Conservation (phyloP, 2,113 vertebrate species). For the Saguinus midas region DNA sequence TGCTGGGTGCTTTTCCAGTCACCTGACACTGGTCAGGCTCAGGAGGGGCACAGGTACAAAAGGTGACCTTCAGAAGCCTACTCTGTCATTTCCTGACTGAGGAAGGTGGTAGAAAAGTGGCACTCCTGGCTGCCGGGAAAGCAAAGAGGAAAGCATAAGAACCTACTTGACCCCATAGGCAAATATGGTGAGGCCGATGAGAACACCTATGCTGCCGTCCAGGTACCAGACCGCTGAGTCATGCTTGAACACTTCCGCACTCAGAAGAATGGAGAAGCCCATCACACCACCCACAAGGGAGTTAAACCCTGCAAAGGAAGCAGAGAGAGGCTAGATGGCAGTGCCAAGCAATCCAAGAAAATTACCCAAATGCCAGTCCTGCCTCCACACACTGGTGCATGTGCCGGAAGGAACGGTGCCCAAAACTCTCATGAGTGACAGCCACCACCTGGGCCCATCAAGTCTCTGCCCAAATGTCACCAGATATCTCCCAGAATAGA, state of each 20-base stretch:
- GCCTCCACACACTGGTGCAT: not conserved
- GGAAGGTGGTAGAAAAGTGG: not conserved
- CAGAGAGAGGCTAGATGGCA: slow-evolving; percentile 1
- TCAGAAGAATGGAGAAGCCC: slow-evolving; percentile 98
- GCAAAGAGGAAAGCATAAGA: not conserved
- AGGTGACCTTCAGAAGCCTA: not conserved
- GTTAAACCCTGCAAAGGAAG: slow-evolving; percentile 90
- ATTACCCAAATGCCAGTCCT: not conserved
- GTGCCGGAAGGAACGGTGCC: not conserved
- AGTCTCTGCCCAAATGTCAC: not conserved
- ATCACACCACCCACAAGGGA: slow-evolving; percentile 96
- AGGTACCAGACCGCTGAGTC: slow-evolving; percentile 94
- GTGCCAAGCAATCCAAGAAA: not conserved
- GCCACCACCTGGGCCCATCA: not conserved
- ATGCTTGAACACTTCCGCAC: slow-evolving; percentile 95
- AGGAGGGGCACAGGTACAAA: not conserved
- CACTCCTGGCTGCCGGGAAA: too few species aligned
- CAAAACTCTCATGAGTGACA: not conserved
- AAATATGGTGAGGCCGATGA: slow-evolving; percentile 97
- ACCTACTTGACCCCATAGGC: slow-evolving; percentile 97
- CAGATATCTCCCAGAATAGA: not conserved
- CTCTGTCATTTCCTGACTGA: not conserved
- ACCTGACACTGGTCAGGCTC: not conserved
- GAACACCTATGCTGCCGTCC: slow-evolving; percentile 93
- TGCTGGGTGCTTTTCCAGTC: not conserved